Evolutionary conservation across 1,140 invertebrate genomes (phyloP), one percentile per base, ranked within the genome.

Genomic region (Carposina sasakii): DNA sequence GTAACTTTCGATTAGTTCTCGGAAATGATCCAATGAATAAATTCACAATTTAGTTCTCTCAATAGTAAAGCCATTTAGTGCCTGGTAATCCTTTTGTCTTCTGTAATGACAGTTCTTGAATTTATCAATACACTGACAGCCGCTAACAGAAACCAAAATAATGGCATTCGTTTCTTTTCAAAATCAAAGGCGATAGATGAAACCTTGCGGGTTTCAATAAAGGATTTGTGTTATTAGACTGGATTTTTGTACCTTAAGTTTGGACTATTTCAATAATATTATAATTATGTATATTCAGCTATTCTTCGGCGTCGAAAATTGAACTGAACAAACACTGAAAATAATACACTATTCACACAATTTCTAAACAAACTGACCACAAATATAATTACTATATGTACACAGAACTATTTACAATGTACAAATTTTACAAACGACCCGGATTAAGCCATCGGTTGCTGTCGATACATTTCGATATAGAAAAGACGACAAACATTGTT

Each of bases 361-460:
- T 79, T 79, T 73, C 67, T 76, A 81, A 83, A 76, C 75, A 78
- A 81, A 81, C 76, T 71, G 73, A 77, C 64, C 81, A 85, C 81
- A 85, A 85, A 85, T 85, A 85, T 85, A 83, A 85, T 76, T 75
- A 83, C 83, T 85, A 85, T 85, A 84, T 85, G 76, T 85, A 85
- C 83, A 85, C 77, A 73, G 72, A 73, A 85, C 81, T 85, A 85
- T 85, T 85, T 85, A 85, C 83, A 85, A 85, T 85, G 77, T 84
- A 79, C 78, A 82, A 79, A 76, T 81, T 77, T 81, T 78, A 85
- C 76, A 81, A 76, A 81, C 81, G 73, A 76, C 71, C 60, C 70
- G 68, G 70, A 67, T 85, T 85, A 85, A 76, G 78, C 83, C 83
- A 85, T 85, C 81, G 76, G 81, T 77, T 81, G 67, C 66, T 72